Conservation (phyloP, 2,888 invertebrate genomes). For the Lottia scabra region DNA sequence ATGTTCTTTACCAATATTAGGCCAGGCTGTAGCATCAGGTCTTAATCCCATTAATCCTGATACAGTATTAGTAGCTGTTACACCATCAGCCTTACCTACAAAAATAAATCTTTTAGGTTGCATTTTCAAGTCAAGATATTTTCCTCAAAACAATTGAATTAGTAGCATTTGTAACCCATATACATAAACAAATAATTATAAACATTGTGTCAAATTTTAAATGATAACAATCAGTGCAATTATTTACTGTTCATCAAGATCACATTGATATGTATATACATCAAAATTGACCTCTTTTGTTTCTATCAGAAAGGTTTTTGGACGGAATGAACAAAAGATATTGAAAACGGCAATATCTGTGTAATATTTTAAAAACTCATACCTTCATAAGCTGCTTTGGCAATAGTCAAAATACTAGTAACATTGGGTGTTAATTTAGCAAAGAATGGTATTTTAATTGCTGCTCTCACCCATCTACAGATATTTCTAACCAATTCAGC, state of each 20-base stretch:
- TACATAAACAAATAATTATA: no score
- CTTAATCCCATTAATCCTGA: slow-evolving; percentile 92
- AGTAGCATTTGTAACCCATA: no score
- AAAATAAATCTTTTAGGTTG: slow-evolving; percentile 4
- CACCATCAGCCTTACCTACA: slow-evolving; percentile 90
- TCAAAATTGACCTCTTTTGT: no score
- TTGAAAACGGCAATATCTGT: no score
- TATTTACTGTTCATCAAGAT: no score
- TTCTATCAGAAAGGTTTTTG: no score
- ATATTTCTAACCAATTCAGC: slow-evolving; percentile 89
- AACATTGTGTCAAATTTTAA: no score
- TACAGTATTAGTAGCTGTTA: slow-evolving; percentile 97
- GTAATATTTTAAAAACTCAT: slow-evolving; percentile 3
- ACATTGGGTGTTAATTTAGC: slow-evolving; percentile 98
- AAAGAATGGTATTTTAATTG: slow-evolving; percentile 94
- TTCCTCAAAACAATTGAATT: no score
- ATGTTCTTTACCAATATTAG: slow-evolving; percentile 83
- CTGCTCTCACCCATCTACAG: slow-evolving; percentile 87
- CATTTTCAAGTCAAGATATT: no score
- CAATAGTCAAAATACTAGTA: slow-evolving; percentile 91
- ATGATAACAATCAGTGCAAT: no score
- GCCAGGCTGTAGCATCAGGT: slow-evolving; percentile 90
- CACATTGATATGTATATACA: no score
- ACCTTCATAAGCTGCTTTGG: slow-evolving; percentile 90
- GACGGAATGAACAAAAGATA: no score